Conservation (phyloP, 2,888 invertebrate species). For the Ophraella communa region DNA sequence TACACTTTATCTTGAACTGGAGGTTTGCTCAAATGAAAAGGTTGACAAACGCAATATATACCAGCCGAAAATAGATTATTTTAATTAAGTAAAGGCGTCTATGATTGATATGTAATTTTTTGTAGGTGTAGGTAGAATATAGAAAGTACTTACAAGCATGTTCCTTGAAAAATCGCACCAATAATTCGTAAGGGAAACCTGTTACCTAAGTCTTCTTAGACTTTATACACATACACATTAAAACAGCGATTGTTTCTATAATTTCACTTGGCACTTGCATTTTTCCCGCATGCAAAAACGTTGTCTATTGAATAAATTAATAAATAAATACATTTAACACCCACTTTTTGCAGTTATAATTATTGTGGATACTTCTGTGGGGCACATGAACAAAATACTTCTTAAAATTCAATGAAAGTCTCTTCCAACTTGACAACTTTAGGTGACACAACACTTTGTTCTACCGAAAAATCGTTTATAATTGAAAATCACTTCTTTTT, state of each 20-base stretch:
- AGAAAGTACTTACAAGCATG: conserved; percentile 20
- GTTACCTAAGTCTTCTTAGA: not conserved
- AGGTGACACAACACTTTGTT: conserved; percentile 1
- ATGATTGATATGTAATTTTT: not conserved
- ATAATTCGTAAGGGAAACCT: not conserved
- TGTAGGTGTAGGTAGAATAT: not conserved
- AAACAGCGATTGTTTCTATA: conserved; percentile 30
- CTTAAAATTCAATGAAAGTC: conserved; percentile 30
- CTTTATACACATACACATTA: conserved; percentile 23
- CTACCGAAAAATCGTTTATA: conserved; percentile 22
- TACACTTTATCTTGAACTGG: conserved; percentile 9
- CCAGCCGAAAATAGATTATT: conserved; percentile 16
- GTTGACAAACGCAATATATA: conserved; percentile 17
- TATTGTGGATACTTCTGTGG: conserved; percentile 26
- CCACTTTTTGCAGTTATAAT: conserved; percentile 38
- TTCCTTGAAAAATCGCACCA: not conserved
- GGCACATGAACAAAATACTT: conserved; percentile 33
- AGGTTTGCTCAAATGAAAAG: not conserved
- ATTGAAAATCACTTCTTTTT: conserved; percentile 11
- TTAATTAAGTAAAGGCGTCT: conserved; percentile 4
- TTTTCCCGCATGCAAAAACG: conserved; percentile 32
- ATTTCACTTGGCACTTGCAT: conserved; percentile 34
- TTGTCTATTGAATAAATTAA: conserved; percentile 42
- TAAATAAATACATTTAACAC: conserved; percentile 44
- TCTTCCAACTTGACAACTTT: conserved; percentile 4